A percentile compares a stretch with the other conserved stretches of the same genome.
These are phyloP conservation scores for Montipora foliosa DNA, from an alignment of 64 coral and sea anemone species.

Conservation along the genomic window DNA sequence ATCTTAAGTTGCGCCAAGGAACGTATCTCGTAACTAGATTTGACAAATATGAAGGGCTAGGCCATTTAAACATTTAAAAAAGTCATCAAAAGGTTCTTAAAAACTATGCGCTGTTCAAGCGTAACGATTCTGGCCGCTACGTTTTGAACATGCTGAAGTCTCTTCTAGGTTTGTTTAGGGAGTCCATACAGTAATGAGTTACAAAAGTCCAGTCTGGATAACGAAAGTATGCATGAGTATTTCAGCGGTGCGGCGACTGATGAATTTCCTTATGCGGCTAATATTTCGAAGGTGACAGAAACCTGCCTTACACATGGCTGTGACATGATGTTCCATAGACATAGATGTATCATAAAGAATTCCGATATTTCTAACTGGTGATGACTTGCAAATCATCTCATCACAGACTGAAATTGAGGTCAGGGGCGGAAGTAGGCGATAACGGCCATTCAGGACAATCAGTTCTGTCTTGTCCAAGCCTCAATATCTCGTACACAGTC, in stretches of 20 bases:
- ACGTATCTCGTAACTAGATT: too few relatives aligned
- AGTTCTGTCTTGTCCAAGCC: too few relatives aligned
- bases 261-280: conserved; percentile 6
- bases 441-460: too few relatives aligned
- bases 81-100: neutral
- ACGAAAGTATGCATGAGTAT: neutral
- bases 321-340: too few relatives aligned
- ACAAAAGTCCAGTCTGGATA: conserved; percentile 21
- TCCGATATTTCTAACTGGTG: too few relatives aligned
- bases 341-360: too few relatives aligned
- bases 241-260: neutral
- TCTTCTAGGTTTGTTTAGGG: neutral
- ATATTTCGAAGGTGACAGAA: conserved; percentile 8
- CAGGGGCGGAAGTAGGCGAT: neutral
- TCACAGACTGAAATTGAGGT: neutral
- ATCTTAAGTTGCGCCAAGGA: too few relatives aligned
- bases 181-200: conserved; percentile 28
- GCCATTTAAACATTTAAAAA: neutral
- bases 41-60: too few relatives aligned
- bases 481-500: too few relatives aligned
- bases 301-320: neutral
- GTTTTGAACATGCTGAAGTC: neutral
- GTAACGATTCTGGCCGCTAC: conserved; percentile 1
- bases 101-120: neutral
- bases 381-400: too few relatives aligned